A percentile compares a stretch with the other conserved stretches of the same genome.
These are phyloP conservation scores for Rhinichthys klamathensis DNA, from an alignment of 2,113 vertebrate species.

Conservation along the genomic window DNA sequence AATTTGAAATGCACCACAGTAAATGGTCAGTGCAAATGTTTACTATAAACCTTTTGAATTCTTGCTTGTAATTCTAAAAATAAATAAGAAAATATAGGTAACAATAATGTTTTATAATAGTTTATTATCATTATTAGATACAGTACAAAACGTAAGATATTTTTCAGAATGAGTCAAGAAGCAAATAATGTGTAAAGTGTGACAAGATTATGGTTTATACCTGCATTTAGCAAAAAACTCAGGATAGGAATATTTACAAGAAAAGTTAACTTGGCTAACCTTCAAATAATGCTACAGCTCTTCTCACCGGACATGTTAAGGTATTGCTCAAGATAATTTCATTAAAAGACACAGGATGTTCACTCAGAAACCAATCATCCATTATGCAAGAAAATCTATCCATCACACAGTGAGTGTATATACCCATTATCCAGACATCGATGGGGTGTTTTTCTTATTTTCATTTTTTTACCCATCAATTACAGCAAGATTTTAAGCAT, in stretches of 20 bases:
- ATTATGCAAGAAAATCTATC: constrained; percentile 59
- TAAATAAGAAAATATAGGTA: neutral
- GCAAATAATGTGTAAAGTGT: neutral
- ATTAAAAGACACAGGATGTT: constrained; percentile 57
- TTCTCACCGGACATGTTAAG: constrained; percentile 31
- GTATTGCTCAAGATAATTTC: constrained; percentile 55
- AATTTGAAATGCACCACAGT: neutral
- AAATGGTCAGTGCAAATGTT: neutral
- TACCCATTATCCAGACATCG: constrained; percentile 60
- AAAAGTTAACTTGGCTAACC: constrained; percentile 41
- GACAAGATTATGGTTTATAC: neutral
- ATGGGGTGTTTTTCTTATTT: constrained; percentile 63
- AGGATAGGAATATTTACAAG: neutral
- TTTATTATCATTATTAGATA: neutral
- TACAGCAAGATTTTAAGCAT: constrained; percentile 80
- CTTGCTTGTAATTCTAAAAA: neutral
- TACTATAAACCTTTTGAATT: neutral
- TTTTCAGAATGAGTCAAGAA: neutral
- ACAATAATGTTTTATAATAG: neutral
- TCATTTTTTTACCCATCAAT: constrained; percentile 72
- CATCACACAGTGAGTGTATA: constrained; percentile 53
- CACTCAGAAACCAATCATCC: constrained; percentile 56
- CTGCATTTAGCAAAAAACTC: neutral
- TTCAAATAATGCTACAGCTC: constrained; percentile 36
- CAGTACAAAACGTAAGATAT: too few species aligned